Conservation (phyloP, 2,888 invertebrate genomes). For the Laothoe populi region DNA sequence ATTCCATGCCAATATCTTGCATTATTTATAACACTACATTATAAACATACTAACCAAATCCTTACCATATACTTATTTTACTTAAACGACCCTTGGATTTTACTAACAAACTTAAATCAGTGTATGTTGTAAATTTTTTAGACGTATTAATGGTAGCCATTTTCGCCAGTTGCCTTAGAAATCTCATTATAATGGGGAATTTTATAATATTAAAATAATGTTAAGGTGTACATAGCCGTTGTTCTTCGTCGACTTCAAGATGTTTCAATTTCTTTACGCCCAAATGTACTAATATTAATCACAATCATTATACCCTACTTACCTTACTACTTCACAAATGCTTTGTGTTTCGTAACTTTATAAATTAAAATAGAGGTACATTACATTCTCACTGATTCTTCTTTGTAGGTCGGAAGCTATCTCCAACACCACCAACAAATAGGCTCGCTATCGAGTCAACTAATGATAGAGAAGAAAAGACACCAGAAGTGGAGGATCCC, state of each 20-base stretch:
- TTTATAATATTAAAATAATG: slow-evolving; percentile 12
- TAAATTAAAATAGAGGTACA: neutral
- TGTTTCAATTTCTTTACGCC: neutral
- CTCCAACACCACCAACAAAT: slow-evolving; percentile 87
- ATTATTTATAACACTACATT: slow-evolving; percentile 47
- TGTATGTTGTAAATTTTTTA: slow-evolving; percentile 52
- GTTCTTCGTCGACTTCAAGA: slow-evolving; percentile 10
- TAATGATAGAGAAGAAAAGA: slow-evolving; percentile 89
- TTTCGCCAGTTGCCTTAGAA: slow-evolving; percentile 70
- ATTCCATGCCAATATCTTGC: slow-evolving; percentile 21
- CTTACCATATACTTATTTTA: slow-evolving; percentile 30
- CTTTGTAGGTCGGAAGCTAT: slow-evolving; percentile 87
- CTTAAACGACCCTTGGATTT: slow-evolving; percentile 45
- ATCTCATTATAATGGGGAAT: slow-evolving; percentile 31
- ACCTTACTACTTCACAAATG: neutral
- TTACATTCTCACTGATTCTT: slow-evolving; percentile 20
- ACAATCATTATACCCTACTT: neutral
- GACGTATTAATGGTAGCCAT: slow-evolving; percentile 82
- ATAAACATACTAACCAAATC: slow-evolving; percentile 42
- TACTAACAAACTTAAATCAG: slow-evolving; percentile 70
- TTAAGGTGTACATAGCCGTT: neutral
- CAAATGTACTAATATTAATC: slow-evolving; percentile 6
- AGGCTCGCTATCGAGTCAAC: slow-evolving; percentile 86
- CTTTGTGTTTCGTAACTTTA: neutral
- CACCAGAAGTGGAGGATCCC: slow-evolving; percentile 92